These are phyloP conservation scores for Danaus plexippus DNA, from an alignment of 1,140 invertebrate species.

Conservation along the genomic window DNA sequence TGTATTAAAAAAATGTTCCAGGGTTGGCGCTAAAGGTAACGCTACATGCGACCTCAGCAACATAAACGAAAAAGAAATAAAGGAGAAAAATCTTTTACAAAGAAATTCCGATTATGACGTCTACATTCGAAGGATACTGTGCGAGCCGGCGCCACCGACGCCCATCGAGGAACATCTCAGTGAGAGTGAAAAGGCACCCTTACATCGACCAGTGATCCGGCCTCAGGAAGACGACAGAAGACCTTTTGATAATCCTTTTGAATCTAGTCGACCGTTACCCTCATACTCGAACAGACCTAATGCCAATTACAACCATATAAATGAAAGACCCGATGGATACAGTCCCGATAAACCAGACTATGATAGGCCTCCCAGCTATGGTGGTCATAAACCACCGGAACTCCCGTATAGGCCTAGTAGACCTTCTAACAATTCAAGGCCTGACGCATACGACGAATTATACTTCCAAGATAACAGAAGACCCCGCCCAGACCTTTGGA, in stretches of 20 bases:
- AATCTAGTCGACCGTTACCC: slow-evolving; percentile 28
- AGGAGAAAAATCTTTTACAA: slow-evolving; percentile 41
- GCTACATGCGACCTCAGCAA: slow-evolving; percentile 57
- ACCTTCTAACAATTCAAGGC: slow-evolving; percentile 33
- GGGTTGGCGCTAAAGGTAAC: slow-evolving; percentile 62
- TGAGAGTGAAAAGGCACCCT: slow-evolving; percentile 29
- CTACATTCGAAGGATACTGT: slow-evolving; percentile 48
- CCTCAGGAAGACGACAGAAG: slow-evolving; percentile 43
- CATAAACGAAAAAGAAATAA: slow-evolving; percentile 44
- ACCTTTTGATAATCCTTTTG: slow-evolving; percentile 38
- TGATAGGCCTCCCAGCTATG: slow-evolving; percentile 51
- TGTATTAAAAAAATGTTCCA: slow-evolving; percentile 24
- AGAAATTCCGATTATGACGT: slow-evolving; percentile 57
- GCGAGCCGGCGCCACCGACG: slow-evolving; percentile 50
- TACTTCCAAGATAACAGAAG: slow-evolving; percentile 37
- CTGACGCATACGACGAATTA: slow-evolving; percentile 40
- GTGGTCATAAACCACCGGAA: slow-evolving; percentile 47
- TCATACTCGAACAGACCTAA: slow-evolving; percentile 27
- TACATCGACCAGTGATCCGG: slow-evolving; percentile 44
- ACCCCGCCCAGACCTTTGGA: slow-evolving; percentile 27
- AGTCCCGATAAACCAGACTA: slow-evolving; percentile 37
- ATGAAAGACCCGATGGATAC: slow-evolving; percentile 54
- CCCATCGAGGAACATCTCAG: slow-evolving; percentile 44
- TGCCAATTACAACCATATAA: slow-evolving; percentile 27
- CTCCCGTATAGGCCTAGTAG: slow-evolving; percentile 41